Base-by-base conservation (phyloP, 2,888 invertebrate genomes). In the Siphlonurus alternatus region DNA sequence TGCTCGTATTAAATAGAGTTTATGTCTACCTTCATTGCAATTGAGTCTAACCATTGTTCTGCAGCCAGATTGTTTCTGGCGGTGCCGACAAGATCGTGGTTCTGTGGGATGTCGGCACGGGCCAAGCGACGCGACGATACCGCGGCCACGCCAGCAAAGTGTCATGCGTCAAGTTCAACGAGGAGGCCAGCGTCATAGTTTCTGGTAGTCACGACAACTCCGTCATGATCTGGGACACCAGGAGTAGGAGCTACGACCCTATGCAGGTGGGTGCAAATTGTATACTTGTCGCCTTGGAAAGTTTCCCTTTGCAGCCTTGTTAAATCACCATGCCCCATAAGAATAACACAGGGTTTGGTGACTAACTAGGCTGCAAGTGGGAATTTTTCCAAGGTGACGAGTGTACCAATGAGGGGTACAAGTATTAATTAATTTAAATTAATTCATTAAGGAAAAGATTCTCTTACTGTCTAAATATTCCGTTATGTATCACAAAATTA, bases 131-230 rank as follows among this genome's bases (percentile, higher is more conserved):
- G 51, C 79, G 94, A 61, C 81, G 96, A 61, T 85, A 91, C 67
- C 81, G 97, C 65, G 89, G 89, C 0, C 98, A 99, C 74, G 91
- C 90, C 0, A 88, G 90, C 25, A 83, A 86, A 2, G 89, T 97
- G 0, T 93, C 88, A 59, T 86, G 89, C 70, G 85, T 95, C 2
- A 79, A 83, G 68, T 97, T 89, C 74, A 99, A 98, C 74, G 98
- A 99, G 76, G 95, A 98, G 73, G 94, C 96, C 0, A 86, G 91
- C 1, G 83, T 96, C 72, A 88, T 90, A 0, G 77, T 98, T 25
- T 96, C 98, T 1, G 98, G 96, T 0, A 92, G 95, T 15, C 83
- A 92, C 63, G 99, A 99, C 75, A 93, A 96, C 72, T 87, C 89
- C 0, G 88, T 96, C 0, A 87, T 89, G 78, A 87, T 89, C 69